These are phyloP conservation scores for Mormyrops attenuatus DNA, from an alignment of 2,797 vertebrate species.

Conservation along the genomic window DNA sequence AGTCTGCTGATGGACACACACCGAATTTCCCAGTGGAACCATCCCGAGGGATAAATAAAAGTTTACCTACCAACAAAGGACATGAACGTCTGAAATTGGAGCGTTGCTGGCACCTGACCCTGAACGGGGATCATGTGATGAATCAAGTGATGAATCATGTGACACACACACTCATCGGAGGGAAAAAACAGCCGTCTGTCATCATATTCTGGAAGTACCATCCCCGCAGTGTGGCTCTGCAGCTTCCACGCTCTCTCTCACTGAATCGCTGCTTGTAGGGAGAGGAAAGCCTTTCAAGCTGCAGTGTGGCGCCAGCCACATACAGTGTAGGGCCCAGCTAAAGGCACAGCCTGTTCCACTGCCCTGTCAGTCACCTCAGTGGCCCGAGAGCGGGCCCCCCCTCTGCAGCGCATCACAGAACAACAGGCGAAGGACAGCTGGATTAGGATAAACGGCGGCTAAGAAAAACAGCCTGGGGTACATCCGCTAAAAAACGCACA, in stretches of 20 bases:
- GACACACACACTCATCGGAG: neutral
- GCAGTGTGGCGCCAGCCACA: neutral
- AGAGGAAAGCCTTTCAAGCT: neutral
- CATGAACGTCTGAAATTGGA: neutral
- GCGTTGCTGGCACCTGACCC: neutral
- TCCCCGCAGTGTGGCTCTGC: neutral
- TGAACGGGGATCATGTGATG: neutral
- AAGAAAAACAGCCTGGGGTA: neutral
- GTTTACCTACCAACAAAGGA: neutral
- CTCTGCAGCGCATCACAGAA: neutral
- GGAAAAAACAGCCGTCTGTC: neutral
- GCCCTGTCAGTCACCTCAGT: neutral
- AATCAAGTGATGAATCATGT: neutral
- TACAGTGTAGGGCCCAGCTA: neutral
- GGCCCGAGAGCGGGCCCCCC: neutral
- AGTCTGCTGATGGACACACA: neutral
- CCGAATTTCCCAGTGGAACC: no score
- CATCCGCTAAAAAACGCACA: neutral
- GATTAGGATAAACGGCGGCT: neutral
- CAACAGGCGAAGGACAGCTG: neutral
- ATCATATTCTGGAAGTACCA: neutral
- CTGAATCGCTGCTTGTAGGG: neutral
- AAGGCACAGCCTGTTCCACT: neutral
- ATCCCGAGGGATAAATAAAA: no score
- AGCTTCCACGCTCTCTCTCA: neutral